A percentile compares a stretch with the other conserved stretches of the same genome.
Evolutionary conservation across 1,140 invertebrate genomes (phyloP).

Genomic region (Drepana arcuata): DNA sequence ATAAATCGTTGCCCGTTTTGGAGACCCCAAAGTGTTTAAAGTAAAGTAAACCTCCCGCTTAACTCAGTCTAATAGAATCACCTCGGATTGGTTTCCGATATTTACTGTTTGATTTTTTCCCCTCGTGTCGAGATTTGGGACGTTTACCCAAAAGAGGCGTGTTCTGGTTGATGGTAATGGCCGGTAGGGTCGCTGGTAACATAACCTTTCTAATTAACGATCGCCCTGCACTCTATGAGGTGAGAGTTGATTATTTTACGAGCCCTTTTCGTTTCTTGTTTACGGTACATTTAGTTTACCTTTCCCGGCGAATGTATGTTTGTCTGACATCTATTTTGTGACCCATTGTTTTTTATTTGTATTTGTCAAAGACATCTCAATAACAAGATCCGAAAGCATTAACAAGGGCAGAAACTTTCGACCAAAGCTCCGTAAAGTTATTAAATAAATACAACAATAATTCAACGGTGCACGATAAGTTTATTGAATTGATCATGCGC

Average conservation of each 20-base stretch:
- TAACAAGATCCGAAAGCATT: too few species aligned
- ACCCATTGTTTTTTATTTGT: too few species aligned
- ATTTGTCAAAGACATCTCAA: too few species aligned
- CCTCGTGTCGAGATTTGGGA: conserved; percentile 51
- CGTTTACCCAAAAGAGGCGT: conserved; percentile 60
- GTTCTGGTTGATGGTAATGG: conserved; percentile 44
- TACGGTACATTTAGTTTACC: too few species aligned
- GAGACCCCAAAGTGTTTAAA: conserved; percentile 23
- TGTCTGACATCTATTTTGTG: too few species aligned
- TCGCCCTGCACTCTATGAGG: conserved; percentile 39
- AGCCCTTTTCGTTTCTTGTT: conserved; percentile 7
- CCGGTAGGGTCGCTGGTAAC: conserved; percentile 35
- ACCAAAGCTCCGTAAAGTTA: too few species aligned
- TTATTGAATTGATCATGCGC: conserved; percentile 67
- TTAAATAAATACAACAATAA: too few species aligned
- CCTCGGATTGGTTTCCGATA: conserved; percentile 68
- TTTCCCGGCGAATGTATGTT: too few species aligned
- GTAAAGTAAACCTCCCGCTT: conserved; percentile 35
- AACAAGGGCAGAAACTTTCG: too few species aligned
- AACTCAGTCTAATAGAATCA: conserved; percentile 70
- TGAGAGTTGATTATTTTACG: conserved; percentile 40
- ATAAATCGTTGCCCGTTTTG: conserved; percentile 18
- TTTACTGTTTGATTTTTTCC: conserved; percentile 67
- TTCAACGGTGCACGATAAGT: conserved; percentile 43
- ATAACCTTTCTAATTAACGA: conserved; percentile 62